Evolutionary conservation across 2,797 vertebrate species (phyloP).

Genomic region (Euthynnus affinis): DNA sequence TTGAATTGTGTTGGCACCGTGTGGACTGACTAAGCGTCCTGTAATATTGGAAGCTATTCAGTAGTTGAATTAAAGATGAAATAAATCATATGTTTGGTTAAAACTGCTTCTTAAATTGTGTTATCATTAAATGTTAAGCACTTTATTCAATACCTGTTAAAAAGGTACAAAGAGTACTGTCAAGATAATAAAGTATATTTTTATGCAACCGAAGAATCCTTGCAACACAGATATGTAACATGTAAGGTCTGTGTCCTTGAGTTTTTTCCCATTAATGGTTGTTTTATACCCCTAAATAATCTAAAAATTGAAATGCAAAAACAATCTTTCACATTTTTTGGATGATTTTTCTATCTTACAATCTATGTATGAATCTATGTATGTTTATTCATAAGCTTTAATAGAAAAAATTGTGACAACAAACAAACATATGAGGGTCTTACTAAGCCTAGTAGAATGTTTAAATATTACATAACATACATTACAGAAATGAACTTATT

Average conservation of each 20-base stretch:
- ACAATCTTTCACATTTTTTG: too few species aligned
- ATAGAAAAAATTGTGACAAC: slow-evolving; percentile 5
- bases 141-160: too few species aligned
- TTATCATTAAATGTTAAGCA: neutral
- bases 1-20: neutral
- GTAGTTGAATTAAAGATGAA: neutral
- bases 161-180: too few species aligned
- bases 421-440: neutral
- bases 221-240: too few species aligned
- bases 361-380: too few species aligned
- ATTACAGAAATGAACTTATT: neutral
- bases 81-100: neutral
- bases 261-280: too few species aligned
- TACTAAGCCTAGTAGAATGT: neutral
- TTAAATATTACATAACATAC: neutral
- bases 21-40: neutral
- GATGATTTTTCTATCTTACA: too few species aligned
- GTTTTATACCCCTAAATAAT: too few species aligned
- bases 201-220: too few species aligned
- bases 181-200: too few species aligned
- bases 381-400: slow-evolving; percentile 70
- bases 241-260: too few species aligned
- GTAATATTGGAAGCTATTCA: neutral
- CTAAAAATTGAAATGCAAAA: neutral
- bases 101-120: neutral